phyloP scores from a whole-genome alignment of 2,797 vertebrate species.

The Smutsia gigantea region DNA sequence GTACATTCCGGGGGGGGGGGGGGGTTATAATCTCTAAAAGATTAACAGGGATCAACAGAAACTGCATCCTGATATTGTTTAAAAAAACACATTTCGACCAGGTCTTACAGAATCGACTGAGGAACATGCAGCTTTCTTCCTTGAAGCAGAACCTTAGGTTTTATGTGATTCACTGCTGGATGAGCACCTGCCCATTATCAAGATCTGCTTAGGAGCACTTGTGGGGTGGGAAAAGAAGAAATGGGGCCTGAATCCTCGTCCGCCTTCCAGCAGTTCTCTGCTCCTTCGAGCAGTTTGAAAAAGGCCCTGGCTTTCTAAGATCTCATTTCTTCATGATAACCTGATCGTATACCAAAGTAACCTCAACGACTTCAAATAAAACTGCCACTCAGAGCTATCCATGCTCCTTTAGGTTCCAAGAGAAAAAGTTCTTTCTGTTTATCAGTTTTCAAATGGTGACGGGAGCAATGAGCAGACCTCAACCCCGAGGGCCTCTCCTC shows the following conservation, averaged over 20 bases:
- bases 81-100: neutral
- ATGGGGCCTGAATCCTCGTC: neutral
- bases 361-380: neutral
- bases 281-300: neutral
- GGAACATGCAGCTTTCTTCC: neutral
- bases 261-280: neutral
- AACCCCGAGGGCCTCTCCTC: accelerated
- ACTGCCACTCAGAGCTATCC: neutral
- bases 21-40: neutral
- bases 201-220: neutral
- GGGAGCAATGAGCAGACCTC: neutral
- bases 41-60: neutral
- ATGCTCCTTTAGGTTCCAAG: neutral
- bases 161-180: neutral
- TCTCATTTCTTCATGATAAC: neutral
- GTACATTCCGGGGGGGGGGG: neutral
- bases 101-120: neutral
- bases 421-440: neutral
- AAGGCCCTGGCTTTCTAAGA: neutral
- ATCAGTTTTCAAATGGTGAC: neutral
- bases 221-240: neutral
- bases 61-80: neutral
- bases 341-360: neutral
- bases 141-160: neutral
- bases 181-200: neutral